Conservation (phyloP, 2,113 vertebrate genomes). For the Perca schrenkii region DNA sequence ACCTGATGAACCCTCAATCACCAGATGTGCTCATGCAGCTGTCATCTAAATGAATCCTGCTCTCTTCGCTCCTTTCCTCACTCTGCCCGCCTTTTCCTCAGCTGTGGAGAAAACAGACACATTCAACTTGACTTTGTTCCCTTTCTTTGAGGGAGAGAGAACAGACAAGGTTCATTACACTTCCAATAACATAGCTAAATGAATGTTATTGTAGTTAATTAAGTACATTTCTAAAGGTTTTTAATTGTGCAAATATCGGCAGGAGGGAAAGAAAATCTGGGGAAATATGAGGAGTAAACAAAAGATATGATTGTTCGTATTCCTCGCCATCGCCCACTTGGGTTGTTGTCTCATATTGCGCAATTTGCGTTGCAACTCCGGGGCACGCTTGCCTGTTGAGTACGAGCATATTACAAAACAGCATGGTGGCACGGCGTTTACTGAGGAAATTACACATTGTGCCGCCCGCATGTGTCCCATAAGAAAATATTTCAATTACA, state of each 20-base stretch:
- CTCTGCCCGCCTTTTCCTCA: background rate
- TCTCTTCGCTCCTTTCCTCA: background rate
- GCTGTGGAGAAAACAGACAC: background rate
- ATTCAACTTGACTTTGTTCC: constrained; percentile 17
- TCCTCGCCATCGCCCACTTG: constrained; percentile 45
- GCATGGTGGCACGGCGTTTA: constrained; percentile 74
- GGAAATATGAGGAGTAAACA: constrained; percentile 45
- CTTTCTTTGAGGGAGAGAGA: background rate
- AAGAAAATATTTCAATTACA: constrained; percentile 81
- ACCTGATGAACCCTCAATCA: constrained; percentile 69
- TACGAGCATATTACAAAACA: constrained; percentile 75
- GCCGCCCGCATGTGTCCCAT: constrained; percentile 67
- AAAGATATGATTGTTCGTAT: constrained; percentile 59
- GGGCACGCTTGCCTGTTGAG: constrained; percentile 61
- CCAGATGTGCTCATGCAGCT: constrained; percentile 31
- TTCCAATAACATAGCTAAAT: constrained; percentile 59
- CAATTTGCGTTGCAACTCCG: constrained; percentile 65
- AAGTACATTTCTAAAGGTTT: constrained; percentile 58
- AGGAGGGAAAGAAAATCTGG: constrained; percentile 27
- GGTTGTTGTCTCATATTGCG: constrained; percentile 62
- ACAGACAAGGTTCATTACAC: constrained; percentile 55
- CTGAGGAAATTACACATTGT: constrained; percentile 79
- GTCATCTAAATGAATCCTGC: constrained; percentile 37
- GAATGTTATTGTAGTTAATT: constrained; percentile 52
- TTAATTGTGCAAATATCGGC: constrained; percentile 58